Evolutionary conservation across 2,888 invertebrate genomes (phyloP).

Genomic region (Schizaphis graminum): DNA sequence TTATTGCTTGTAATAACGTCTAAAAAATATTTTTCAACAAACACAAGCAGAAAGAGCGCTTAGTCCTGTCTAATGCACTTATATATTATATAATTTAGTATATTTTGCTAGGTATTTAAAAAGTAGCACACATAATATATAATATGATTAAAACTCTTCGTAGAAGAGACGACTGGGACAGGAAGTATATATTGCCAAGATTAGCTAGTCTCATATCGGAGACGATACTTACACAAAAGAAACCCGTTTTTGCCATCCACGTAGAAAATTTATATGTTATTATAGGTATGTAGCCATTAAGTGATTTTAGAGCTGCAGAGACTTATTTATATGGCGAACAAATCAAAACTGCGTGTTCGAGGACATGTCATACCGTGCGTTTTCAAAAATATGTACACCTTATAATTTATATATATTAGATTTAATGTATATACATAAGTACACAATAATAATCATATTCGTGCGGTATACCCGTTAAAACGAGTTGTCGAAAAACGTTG

Average conservation of each 20-base stretch:
- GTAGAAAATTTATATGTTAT: not conserved
- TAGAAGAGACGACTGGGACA: not conserved
- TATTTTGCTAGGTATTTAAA: not conserved
- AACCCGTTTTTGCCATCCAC: not conserved
- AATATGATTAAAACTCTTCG: not conserved
- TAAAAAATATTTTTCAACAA: not conserved
- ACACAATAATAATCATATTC: not conserved
- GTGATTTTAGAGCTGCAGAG: not conserved
- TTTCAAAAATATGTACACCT: not conserved
- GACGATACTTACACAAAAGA: not conserved
- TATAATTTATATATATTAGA: not conserved
- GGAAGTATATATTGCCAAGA: not conserved
- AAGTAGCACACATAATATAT: not conserved
- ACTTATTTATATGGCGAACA: constrained; percentile 4
- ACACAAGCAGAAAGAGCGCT: not conserved
- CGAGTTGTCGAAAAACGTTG: not conserved
- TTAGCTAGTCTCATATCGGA: not conserved
- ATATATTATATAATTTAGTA: not conserved
- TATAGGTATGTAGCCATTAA: not conserved
- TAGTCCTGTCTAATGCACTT: not conserved
- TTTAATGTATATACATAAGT: not conserved
- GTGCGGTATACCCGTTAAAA: not conserved
- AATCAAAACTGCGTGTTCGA: not conserved
- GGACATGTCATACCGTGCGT: not conserved
- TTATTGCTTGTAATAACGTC: not conserved